Conservation (phyloP, 2,113 vertebrate genomes). For the Gadus macrocephalus region DNA sequence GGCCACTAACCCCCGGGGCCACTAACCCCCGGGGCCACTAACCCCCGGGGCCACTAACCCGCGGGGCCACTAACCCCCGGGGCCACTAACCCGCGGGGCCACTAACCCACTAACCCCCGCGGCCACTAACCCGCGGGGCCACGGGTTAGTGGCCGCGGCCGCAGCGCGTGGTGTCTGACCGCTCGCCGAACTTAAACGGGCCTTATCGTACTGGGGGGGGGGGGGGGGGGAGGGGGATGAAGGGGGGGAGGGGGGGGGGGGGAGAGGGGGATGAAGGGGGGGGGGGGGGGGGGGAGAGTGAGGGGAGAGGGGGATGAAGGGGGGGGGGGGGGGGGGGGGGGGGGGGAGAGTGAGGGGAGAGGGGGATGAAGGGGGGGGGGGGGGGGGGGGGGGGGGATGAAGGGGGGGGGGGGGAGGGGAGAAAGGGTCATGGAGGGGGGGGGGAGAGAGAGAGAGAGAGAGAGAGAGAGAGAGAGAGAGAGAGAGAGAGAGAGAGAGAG, state of each 20-base stretch:
- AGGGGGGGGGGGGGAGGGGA: neutral
- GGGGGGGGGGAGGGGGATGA: too few relatives aligned
- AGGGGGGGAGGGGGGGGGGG: neutral
- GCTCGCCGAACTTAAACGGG: constrained; percentile 53
- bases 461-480: neutral
- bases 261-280: too few relatives aligned
- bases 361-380: neutral
- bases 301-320: too few relatives aligned
- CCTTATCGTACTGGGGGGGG: too few relatives aligned
- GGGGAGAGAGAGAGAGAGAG: constrained; percentile 7
- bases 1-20: too few relatives aligned
- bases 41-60: too few relatives aligned
- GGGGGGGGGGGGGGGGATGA: neutral
- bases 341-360: neutral
- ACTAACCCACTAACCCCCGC: too few relatives aligned
- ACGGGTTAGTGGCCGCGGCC: constrained; percentile 22
- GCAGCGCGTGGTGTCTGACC: constrained; percentile 50
- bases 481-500: neutral
- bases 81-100: too few relatives aligned
- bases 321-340: neutral
- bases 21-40: too few relatives aligned
- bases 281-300: neutral
- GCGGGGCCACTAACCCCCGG: too few relatives aligned
- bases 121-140: too few relatives aligned
- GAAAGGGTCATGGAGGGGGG: neutral